A percentile compares a stretch with the other conserved stretches of the same genome.
phyloP scores from a whole-genome alignment of 2,797 vertebrate genomes.

The Scyliorhinus canicula region DNA sequence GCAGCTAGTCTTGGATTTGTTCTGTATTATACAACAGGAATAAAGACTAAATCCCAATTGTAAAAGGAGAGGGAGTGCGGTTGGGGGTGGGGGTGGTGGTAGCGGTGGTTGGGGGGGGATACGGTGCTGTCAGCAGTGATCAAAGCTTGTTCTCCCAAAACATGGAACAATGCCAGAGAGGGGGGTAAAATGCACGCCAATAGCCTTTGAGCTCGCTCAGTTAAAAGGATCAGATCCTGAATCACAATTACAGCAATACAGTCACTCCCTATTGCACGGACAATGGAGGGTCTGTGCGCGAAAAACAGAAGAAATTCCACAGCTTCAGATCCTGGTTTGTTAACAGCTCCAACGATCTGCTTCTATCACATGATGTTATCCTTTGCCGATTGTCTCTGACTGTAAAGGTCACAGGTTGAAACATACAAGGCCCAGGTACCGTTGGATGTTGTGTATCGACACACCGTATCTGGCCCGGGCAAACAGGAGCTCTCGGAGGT shows the following conservation, averaged over 20 bases:
- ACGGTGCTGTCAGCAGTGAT: background rate
- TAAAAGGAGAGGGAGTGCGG: background rate
- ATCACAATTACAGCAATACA: background rate
- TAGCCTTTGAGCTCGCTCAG: background rate
- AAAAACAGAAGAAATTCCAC: constrained; percentile 5
- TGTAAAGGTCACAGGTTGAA: constrained; percentile 11
- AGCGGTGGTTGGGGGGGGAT: too few relatives aligned
- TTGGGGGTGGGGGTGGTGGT: too few relatives aligned
- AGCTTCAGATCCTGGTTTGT: background rate
- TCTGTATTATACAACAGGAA: background rate
- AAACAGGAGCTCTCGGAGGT: background rate
- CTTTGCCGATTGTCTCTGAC: background rate
- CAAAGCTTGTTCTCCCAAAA: background rate
- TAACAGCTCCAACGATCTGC: background rate
- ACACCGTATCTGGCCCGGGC: background rate
- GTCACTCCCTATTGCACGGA: background rate
- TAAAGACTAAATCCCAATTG: background rate
- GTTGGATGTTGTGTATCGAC: background rate
- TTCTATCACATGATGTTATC: background rate
- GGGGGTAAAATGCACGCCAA: background rate
- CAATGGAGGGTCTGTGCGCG: background rate
- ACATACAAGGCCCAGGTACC: background rate
- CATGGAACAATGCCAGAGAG: background rate
- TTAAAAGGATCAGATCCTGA: background rate
- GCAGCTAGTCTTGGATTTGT: background rate